Conservation (phyloP, 2,113 vertebrate genomes). For the Desmodus rotundus region DNA sequence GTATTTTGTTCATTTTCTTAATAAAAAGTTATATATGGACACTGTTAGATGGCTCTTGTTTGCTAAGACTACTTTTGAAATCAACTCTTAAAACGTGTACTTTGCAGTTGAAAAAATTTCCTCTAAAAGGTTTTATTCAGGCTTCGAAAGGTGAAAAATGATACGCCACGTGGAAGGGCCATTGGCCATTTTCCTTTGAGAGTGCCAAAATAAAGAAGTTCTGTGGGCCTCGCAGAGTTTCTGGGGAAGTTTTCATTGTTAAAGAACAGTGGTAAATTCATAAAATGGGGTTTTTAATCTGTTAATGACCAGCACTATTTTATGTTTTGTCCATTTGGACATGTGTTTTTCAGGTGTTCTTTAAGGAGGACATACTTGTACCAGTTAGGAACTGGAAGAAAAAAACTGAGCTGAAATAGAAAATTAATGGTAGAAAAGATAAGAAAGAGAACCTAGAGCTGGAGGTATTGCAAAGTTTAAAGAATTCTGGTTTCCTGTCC, state of each 20-base stretch:
- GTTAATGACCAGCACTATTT: background rate
- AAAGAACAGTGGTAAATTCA: background rate
- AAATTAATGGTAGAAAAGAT: background rate
- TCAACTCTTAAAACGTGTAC: background rate
- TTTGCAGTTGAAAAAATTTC: background rate
- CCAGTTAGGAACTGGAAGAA: background rate
- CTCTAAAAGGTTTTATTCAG: background rate
- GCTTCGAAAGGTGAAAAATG: background rate
- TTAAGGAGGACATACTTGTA: background rate
- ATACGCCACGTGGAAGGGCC: background rate
- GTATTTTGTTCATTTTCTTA: conserved; percentile 98
- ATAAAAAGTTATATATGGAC: conserved; percentile 80
- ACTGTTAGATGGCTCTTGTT: conserved; percentile 1
- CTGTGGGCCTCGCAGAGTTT: background rate
- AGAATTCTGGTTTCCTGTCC: background rate
- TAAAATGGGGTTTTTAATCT: background rate
- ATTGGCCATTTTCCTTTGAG: background rate
- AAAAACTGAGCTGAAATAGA: background rate
- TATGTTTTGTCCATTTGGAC: background rate
- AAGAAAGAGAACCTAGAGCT: background rate
- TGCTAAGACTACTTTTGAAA: conserved; percentile 16
- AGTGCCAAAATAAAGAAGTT: background rate
- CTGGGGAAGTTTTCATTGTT: background rate
- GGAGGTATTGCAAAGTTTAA: background rate
- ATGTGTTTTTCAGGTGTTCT: background rate